Percentiles rank a stretch among this genome's conserved stretches.
Evolutionary conservation across 2,888 invertebrate genomes (phyloP).

Genomic region (Lepeophtheirus nordmannii): DNA sequence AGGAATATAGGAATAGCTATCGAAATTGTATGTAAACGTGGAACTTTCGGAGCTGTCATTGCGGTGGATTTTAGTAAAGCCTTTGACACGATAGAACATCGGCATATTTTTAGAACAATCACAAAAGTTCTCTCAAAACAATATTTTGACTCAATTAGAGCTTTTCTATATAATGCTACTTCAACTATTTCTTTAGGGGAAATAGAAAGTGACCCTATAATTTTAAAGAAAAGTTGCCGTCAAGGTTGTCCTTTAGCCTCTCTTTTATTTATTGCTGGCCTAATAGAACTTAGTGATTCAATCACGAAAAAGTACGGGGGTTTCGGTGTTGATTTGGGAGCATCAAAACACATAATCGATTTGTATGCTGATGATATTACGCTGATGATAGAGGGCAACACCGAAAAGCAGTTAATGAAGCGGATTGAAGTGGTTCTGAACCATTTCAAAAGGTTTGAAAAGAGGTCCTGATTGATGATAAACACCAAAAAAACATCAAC

Average conservation of each 20-base stretch:
- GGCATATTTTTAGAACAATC: too few species aligned
- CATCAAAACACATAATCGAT: too few species aligned
- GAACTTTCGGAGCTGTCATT: too few species aligned
- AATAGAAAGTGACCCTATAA: not conserved
- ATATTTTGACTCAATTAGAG: not conserved
- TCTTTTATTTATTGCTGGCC: too few species aligned
- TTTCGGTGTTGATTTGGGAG: too few species aligned
- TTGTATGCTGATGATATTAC: not conserved
- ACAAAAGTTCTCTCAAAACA: not conserved
- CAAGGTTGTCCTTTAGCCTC: not conserved
- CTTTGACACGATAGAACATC: too few species aligned
- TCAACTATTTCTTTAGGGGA: slow-evolving; percentile 4
- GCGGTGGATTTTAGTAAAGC: too few species aligned
- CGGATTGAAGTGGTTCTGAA: not conserved
- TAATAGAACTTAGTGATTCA: too few species aligned
- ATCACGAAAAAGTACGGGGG: too few species aligned
- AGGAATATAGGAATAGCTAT: too few species aligned
- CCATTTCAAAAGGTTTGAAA: not conserved
- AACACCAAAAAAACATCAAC: not conserved
- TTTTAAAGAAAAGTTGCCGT: not conserved
- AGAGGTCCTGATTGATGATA: not conserved
- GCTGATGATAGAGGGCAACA: not conserved
- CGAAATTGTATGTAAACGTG: too few species aligned
- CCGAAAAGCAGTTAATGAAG: not conserved
- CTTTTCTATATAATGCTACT: not conserved